Base-by-base conservation (phyloP, 1,140 invertebrate species). In the Drosophila busckii region DNA sequence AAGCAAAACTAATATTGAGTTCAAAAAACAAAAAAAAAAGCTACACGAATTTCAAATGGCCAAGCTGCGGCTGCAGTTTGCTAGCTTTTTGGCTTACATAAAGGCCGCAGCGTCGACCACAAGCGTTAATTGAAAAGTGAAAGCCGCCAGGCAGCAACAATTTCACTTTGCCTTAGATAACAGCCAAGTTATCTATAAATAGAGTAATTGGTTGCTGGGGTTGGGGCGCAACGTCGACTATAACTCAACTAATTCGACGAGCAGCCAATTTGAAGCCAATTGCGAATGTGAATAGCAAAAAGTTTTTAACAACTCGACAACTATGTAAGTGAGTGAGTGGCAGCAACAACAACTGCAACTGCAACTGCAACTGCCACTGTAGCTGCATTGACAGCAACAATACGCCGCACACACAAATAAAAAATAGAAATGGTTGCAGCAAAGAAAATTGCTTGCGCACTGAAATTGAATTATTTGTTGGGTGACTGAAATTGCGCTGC, bases 251-350 rank as follows among this genome's bases (percentile, higher is more conserved):
- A 73, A 78, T 80, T 60, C 68, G 64, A 62, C 60, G 58, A 64
- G 63, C 73, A 73, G 73, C 73, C 73, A 78, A 78, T 78, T 78
- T 78, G 73, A 80, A 68, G 73, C 63, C 73, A 73, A 78, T 80
- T 73, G 68, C 58, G 44, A 76, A 50, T 62, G 70, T 59, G 53
- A 70, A 67, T 23, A 50, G 34, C 44, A 32, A 16, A 19, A 23
- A 41, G 29, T 70, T 78, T 80, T 68, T 41, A 78, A 78, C 73
- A 68, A 78, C 68, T 78, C 68, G 73, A 68, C 73, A 78, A 80
- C 73, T 71, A 54, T 71, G 73, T 78, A 78, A 78, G 68, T 68
- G 73, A 78, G 68, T 68, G 73, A 71, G 49, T 63, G 58, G 73
- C 63, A 78, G 25, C 42, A 70, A 28, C 55, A 48, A 20, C 37